A percentile compares a stretch with the other conserved stretches of the same genome.
Conservation (phyloP, 2,797 vertebrate species). For the Jordanella pulchra region DNA sequence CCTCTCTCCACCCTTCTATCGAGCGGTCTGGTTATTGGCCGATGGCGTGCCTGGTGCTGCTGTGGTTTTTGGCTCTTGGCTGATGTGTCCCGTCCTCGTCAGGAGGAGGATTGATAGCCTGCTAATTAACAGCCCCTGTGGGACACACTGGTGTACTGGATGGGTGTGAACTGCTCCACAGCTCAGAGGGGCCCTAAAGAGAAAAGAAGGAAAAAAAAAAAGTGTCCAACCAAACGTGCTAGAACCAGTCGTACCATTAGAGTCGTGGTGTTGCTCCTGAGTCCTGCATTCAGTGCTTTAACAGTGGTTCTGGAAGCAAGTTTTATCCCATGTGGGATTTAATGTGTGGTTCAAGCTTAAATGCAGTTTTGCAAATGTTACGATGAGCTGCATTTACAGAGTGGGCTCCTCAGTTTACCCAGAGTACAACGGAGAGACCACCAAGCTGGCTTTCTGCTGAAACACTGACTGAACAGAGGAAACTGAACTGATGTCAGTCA, state of each 20-base stretch:
- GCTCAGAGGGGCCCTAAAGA: constrained; percentile 16
- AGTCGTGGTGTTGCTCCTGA: constrained; percentile 26
- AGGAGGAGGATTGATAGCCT: constrained; percentile 57
- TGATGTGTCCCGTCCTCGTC: constrained; percentile 43
- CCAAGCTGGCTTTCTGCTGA: constrained; percentile 10
- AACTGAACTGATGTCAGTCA: neutral
- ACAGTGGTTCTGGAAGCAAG: constrained; percentile 40
- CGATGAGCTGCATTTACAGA: constrained; percentile 30
- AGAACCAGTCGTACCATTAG: constrained; percentile 4
- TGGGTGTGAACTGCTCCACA: constrained; percentile 46
- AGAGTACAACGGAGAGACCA: constrained; percentile 30
- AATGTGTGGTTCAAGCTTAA: constrained; percentile 48
- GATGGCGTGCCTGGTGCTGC: constrained; percentile 59
- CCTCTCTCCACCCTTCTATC: constrained; percentile 40
- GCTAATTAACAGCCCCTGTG: constrained; percentile 57
- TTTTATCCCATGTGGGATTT: constrained; percentile 47
- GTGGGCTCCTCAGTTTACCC: constrained; percentile 47
- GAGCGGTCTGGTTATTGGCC: constrained; percentile 37
- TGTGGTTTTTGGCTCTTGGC: constrained; percentile 50
- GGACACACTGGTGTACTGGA: constrained; percentile 43
- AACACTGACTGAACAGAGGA: neutral
- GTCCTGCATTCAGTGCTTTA: constrained; percentile 5
- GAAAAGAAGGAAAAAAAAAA: neutral
- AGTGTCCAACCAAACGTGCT: constrained; percentile 10
- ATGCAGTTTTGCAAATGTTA: constrained; percentile 42